A percentile compares a stretch with the other conserved stretches of the same genome.
Evolutionary conservation across 2,888 invertebrate genomes (phyloP).

Genomic region (Cartodere bifasciata): DNA sequence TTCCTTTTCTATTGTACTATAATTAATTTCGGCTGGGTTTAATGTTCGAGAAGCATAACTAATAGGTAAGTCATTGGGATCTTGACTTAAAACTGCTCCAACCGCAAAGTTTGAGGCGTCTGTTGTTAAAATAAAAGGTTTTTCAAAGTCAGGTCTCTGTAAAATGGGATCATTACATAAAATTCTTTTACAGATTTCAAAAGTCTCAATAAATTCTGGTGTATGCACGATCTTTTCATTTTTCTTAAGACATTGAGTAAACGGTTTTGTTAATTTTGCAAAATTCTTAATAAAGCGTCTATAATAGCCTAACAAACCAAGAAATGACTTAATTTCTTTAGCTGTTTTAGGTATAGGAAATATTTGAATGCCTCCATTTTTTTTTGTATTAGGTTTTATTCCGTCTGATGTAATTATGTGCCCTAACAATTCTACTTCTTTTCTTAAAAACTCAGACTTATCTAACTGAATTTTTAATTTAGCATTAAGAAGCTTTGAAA

Average conservation of each 20-base stretch:
- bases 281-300: slow-evolving; percentile 14
- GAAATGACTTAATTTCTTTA: slow-evolving; percentile 17
- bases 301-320: slow-evolving; percentile 14
- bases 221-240: slow-evolving; percentile 10
- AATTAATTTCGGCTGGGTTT: slow-evolving; percentile 17
- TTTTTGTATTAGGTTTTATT: slow-evolving; percentile 11
- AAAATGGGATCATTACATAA: slow-evolving; percentile 16
- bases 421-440: slow-evolving; percentile 3
- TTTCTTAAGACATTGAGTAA: slow-evolving; percentile 17
- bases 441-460: slow-evolving; percentile 1
- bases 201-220: slow-evolving; percentile 12
- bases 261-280: slow-evolving; percentile 14
- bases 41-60: slow-evolving; percentile 15
- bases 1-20: slow-evolving; percentile 18
- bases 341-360: slow-evolving; percentile 15
- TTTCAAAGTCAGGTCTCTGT: slow-evolving; percentile 15
- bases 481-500: neutral
- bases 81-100: slow-evolving; percentile 16
- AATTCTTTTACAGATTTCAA: slow-evolving; percentile 16
- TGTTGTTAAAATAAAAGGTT: slow-evolving; percentile 17
- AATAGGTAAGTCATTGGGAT: slow-evolving; percentile 13
- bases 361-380: slow-evolving; percentile 12
- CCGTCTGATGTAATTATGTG: slow-evolving; percentile 6
- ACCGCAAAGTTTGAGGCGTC: slow-evolving; percentile 16
- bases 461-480: slow-evolving; percentile 2